A percentile compares a stretch with the other conserved stretches of the same genome.
Conservation (phyloP, 2,888 invertebrate genomes). For the Eumacrocentrus americanus region DNA sequence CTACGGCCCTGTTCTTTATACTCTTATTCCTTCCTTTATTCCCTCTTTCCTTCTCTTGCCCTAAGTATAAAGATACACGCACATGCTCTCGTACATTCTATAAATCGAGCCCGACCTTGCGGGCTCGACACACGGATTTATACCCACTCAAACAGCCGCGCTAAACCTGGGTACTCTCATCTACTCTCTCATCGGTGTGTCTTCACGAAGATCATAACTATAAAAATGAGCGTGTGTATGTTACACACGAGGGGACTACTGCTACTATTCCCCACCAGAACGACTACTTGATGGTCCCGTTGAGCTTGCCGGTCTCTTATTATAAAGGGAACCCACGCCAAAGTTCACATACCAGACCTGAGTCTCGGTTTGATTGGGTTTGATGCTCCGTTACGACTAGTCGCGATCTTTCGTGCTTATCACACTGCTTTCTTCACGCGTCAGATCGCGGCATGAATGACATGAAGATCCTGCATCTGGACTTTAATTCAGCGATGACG, state of each 20-base stretch:
- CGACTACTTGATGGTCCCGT: neutral
- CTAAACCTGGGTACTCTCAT: too few species aligned
- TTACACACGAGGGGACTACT: neutral
- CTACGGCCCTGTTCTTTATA: too few species aligned
- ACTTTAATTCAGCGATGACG: neutral
- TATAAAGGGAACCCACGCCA: slow-evolving; percentile 49
- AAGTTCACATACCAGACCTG: slow-evolving; percentile 43
- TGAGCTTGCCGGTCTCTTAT: slow-evolving; percentile 12
- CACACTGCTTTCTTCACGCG: neutral
- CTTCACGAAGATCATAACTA: too few species aligned
- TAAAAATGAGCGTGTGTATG: neutral
- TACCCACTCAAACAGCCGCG: neutral
- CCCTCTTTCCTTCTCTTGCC: too few species aligned
- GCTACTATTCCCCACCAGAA: neutral
- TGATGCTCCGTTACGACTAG: neutral
- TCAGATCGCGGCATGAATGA: too few species aligned
- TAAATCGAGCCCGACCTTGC: slow-evolving; percentile 11
- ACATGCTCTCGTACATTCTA: slow-evolving; percentile 2
- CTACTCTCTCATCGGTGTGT: too few species aligned
- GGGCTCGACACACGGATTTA: neutral
- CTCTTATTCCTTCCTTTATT: too few species aligned
- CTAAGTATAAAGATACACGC: too few species aligned
- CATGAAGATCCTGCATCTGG: neutral
- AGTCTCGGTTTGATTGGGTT: neutral
- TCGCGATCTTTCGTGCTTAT: neutral